A percentile compares a stretch with the other conserved stretches of the same genome.
Conservation (phyloP, 2,797 vertebrate genomes). For the Ctenopoma multispine region DNA sequence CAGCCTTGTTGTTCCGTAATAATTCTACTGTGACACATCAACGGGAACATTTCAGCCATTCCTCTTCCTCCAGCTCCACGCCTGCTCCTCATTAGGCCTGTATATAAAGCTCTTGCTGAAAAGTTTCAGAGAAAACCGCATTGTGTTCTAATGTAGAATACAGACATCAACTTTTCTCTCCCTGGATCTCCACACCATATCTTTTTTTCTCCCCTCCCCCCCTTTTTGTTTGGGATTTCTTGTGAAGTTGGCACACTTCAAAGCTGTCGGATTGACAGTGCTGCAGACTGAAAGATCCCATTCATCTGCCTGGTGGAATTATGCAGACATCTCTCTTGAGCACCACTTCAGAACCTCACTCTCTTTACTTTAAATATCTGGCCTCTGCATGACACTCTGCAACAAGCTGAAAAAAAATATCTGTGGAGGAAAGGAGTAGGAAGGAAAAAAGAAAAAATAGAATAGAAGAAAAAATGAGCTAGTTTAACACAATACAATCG, state of each 20-base stretch:
- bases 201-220: slow-evolving; percentile 7
- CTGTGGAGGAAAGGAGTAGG: slow-evolving; percentile 25
- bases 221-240: slow-evolving; percentile 70
- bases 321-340: slow-evolving; percentile 84
- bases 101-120: slow-evolving; percentile 59
- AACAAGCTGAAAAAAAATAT: slow-evolving; percentile 58
- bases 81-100: slow-evolving; percentile 70
- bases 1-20: slow-evolving; percentile 41
- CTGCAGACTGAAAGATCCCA: slow-evolving; percentile 81
- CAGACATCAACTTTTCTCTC: slow-evolving; percentile 75
- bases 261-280: slow-evolving; percentile 82
- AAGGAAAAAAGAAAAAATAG: slow-evolving; percentile 29
- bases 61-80: slow-evolving; percentile 36
- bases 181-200: slow-evolving; percentile 34
- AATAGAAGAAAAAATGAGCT: slow-evolving; percentile 24
- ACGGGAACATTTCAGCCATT: slow-evolving; percentile 53
- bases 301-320: slow-evolving; percentile 84
- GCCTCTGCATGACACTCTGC: slow-evolving; percentile 81
- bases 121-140: slow-evolving; percentile 53
- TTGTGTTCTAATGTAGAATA: slow-evolving; percentile 68
- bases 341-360: slow-evolving; percentile 81
- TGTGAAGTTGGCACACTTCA: slow-evolving; percentile 85
- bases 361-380: slow-evolving; percentile 86
- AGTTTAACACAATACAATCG: slow-evolving; percentile 53
- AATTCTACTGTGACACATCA: slow-evolving; percentile 51